A percentile compares a stretch with the other conserved stretches of the same genome.
Evolutionary conservation across 2,888 invertebrate species (phyloP).

Genomic region (Allolobophora icterica): DNA sequence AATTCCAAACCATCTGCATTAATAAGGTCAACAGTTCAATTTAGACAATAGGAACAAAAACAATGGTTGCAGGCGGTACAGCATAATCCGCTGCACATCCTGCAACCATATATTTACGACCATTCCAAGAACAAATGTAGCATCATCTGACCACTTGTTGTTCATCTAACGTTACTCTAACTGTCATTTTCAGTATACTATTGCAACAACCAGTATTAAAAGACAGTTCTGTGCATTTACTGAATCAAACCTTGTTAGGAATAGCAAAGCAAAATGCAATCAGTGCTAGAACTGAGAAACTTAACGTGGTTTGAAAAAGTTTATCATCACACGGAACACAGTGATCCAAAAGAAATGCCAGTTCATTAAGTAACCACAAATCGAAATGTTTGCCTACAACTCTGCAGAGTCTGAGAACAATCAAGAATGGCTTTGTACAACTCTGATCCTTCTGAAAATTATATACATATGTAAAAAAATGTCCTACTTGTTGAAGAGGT

Average conservation of each 20-base stretch:
- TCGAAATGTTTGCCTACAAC: neutral
- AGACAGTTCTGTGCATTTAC: neutral
- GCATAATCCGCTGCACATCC: no score
- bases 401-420: neutral
- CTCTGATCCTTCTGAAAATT: neutral
- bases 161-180: no score
- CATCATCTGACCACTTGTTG: no score
- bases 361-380: no score
- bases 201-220: slow-evolving; percentile 8
- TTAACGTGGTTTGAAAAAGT: neutral
- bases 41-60: no score
- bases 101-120: no score
- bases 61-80: no score
- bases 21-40: no score
- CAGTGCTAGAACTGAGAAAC: neutral
- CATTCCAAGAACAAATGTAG: no score
- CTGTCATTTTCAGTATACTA: neutral
- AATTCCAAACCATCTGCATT: no score
- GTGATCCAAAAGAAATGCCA: no score
- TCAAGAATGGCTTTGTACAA: no score
- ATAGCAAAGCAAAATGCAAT: neutral
- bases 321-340: neutral
- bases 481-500: slow-evolving; percentile 96
- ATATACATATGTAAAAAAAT: neutral
- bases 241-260: neutral